phyloP scores from a whole-genome alignment of 2,113 vertebrate genomes.

The Octodon degus region DNA sequence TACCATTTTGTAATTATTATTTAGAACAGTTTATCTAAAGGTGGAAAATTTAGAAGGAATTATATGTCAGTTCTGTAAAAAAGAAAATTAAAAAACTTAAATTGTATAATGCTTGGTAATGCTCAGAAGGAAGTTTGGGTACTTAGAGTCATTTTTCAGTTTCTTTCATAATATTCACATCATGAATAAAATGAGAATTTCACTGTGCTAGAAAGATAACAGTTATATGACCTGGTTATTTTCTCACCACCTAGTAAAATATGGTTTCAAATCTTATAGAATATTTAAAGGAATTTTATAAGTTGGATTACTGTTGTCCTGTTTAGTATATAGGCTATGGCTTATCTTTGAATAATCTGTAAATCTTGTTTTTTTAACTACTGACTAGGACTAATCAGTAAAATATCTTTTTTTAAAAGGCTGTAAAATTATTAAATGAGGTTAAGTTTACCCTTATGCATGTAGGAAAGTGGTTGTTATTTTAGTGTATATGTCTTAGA shows the following conservation, averaged over 20 bases:
- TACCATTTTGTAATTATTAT: conserved; percentile 29
- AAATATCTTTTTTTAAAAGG: not conserved
- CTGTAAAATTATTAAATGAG: conserved; percentile 31
- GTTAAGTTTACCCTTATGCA: not conserved
- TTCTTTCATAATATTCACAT: conserved; percentile 28
- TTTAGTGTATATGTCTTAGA: conserved; percentile 9
- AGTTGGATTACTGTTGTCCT: not conserved
- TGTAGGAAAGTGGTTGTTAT: not conserved
- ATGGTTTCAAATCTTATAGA: conserved; percentile 17
- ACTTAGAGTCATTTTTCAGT: conserved; percentile 30
- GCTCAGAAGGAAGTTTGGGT: conserved; percentile 28
- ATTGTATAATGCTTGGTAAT: conserved; percentile 46
- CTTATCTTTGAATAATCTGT: not conserved
- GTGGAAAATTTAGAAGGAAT: conserved; percentile 13
- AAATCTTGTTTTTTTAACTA: not conserved
- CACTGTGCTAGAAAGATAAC: not conserved
- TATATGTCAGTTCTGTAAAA: conserved; percentile 18
- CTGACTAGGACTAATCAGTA: not conserved
- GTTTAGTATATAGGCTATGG: not conserved
- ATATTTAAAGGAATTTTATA: conserved; percentile 55
- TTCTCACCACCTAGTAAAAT: conserved; percentile 55
- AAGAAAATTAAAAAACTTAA: conserved; percentile 35
- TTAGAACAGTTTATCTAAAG: not conserved
- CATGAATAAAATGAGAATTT: conserved; percentile 41
- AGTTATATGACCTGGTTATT: conserved; percentile 7